Evolutionary conservation across 92 coral and sea anemone genomes (phyloP).

Genomic region (Heliopora coerulea): DNA sequence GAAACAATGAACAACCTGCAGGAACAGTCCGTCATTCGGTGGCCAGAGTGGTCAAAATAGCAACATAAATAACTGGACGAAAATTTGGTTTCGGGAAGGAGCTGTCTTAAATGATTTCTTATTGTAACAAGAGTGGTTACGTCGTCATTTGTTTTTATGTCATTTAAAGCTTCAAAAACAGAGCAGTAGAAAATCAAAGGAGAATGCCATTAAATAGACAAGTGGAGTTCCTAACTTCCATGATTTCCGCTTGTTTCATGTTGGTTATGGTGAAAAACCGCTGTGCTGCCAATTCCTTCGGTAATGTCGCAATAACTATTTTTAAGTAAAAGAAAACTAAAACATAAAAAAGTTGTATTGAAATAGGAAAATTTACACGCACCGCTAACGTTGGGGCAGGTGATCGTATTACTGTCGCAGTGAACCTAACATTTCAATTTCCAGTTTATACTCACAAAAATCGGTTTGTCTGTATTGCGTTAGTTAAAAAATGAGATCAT

Average conservation of each 20-base stretch:
- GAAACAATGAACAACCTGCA: neutral
- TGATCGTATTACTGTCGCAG: neutral
- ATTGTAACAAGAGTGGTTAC: neutral
- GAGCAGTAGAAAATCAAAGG: neutral
- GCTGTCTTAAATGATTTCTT: neutral
- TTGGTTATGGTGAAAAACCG: neutral
- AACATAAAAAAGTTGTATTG: neutral
- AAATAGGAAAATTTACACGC: neutral
- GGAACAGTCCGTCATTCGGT: neutral
- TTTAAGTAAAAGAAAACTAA: neutral
- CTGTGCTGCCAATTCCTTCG: neutral
- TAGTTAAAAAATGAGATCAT: too few species aligned
- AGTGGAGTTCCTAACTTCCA: neutral
- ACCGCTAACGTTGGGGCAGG: neutral
- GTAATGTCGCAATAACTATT: neutral
- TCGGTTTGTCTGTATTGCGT: too few species aligned
- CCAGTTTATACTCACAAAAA: too few species aligned
- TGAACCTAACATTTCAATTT: too few species aligned
- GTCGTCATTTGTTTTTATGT: neutral
- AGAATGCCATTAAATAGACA: neutral
- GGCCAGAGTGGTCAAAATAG: neutral
- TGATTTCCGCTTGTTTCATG: neutral
- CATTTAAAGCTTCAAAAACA: neutral
- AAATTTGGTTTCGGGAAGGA: neutral
- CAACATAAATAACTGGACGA: too few species aligned